Evolutionary conservation across 2,797 vertebrate genomes (phyloP), one percentile per base, ranked within the genome.

Genomic region (Pseudochromis fuscus): DNA sequence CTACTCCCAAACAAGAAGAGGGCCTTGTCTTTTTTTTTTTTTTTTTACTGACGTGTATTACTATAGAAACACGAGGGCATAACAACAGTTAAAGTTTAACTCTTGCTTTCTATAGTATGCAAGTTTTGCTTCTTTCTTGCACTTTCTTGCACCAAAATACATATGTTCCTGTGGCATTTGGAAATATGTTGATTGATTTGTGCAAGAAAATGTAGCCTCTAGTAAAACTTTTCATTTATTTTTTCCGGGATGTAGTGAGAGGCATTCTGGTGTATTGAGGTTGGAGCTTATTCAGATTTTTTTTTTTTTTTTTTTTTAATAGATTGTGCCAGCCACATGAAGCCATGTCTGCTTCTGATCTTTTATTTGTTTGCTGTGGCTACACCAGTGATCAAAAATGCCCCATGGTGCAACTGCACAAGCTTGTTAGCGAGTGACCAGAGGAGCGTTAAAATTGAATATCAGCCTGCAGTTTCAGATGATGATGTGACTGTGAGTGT

Each of bases 1-100:
- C 38, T 18, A 63, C 45, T 13, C 30, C 38, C 38, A 61, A 44
- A 45, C 48, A 67, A 49, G 37, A 63, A 65, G 31, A 12, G n/a
- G 5, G 23, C 50, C 9, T 21, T 61, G 38, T 23, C 30, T 68
- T 56, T 40, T 1, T 40, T 40, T 40, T 40, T 40, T 40, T 15
- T 40, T 7, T 6, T 73, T 56, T 21, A 53, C 31, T 56, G 24
- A 1, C 18, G 10, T 23, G 40, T 23, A 16, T 44, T 21, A 24
- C 77, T 58, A 50, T 52, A 63, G 44, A 69, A 77, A 72, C 58
- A 12, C 12, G n/a, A 45, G 27, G 68, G 24, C 16, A 3, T 31
- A 25, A 33, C 13, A 4, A 16, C 46, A 19, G 12, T 25, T 73
- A 2, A 64, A 63, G 21, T 53, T 57, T 0, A 33, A n/a, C 11